A percentile compares a stretch with the other conserved stretches of the same genome.
Conservation (phyloP, 1,140 invertebrate genomes). For the Penaeus japonicus region DNA sequence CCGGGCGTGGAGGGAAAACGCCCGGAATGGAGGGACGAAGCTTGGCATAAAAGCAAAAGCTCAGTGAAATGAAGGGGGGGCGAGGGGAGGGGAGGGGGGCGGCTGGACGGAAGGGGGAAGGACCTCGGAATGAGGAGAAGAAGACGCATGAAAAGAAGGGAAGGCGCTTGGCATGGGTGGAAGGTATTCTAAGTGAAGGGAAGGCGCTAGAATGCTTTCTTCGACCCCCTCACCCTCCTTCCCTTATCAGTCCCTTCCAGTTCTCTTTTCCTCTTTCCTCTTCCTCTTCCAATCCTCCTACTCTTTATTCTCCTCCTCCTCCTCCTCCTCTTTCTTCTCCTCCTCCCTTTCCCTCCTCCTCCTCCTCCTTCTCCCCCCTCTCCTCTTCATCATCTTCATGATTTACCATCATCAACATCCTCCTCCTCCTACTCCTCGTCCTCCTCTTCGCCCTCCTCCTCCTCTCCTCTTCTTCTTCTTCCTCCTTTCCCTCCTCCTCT, state of each 20-base stretch:
- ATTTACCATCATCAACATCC: no score
- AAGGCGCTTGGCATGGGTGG: no score
- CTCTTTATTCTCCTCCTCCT: background rate
- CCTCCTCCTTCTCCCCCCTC: no score
- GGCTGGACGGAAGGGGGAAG: background rate
- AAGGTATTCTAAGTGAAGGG: no score
- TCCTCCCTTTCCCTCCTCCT: background rate
- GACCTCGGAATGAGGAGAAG: background rate
- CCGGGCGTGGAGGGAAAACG: background rate
- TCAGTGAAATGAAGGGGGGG: background rate
- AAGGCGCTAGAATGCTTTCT: no score
- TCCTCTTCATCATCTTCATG: no score
- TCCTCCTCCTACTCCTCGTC: background rate
- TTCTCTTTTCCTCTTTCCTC: no score
- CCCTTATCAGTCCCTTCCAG: no score
- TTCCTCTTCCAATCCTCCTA: background rate
- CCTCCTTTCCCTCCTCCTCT: background rate
- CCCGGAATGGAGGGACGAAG: background rate
- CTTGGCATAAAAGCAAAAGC: background rate
- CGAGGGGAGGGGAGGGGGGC: background rate
- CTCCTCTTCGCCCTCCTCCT: conserved; percentile 2
- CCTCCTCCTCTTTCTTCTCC: background rate
- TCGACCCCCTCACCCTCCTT: no score
- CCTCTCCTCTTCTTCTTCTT: background rate
- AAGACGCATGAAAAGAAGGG: background rate